Base-by-base conservation (phyloP, 2,888 invertebrate species). In the Drosophila borealis region DNA sequence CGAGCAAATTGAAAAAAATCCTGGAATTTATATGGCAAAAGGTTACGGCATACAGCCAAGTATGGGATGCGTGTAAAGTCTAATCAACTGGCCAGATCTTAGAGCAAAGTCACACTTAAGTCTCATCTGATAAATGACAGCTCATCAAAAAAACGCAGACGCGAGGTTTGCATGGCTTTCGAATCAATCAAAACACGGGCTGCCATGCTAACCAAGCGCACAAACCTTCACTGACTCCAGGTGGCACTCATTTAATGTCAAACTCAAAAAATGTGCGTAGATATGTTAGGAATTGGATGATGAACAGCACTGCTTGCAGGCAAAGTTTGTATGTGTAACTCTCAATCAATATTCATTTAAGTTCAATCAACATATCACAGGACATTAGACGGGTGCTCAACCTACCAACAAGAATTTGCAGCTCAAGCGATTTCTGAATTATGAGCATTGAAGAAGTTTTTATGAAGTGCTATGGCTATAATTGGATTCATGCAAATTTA, bases 1-100 rank as follows among this genome's bases (percentile, higher is more conserved):
- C 57, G 10, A 54, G 64, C 54, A 78, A 80, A 84, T 79, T 81
- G 86, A 80, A 75, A 81, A 71, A 64, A 71, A 69, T 67, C 53
- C 36, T 44, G 61, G 61, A 65, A 78, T 85, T 74, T 85, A 66
- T 64, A n/a, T 34, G 49, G 45, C 55, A 36, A 42, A 37, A 55
- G 70, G 65, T 48, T 48, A 39, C n/a, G 36, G 10, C 21, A 41
- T 29, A 5, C 25, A 29, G 36, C 25, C 42, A 10, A 21, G 14
- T 21, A 21, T 14, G 45, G 39, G n/a, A 33, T 9, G 54, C 51
- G 54, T 39, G 61, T 36, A 21, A 45, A 42, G 36, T 45, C 36
- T 46, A 8, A 66, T 41, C 63, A 66, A 59, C 45, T 53, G 50
- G 14, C 25, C 51, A 44, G 10, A 33, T 39, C 37, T 17, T 17